Evolutionary conservation across 92 coral and sea anemone genomes (phyloP).

Genomic region (Siderastrea radians): DNA sequence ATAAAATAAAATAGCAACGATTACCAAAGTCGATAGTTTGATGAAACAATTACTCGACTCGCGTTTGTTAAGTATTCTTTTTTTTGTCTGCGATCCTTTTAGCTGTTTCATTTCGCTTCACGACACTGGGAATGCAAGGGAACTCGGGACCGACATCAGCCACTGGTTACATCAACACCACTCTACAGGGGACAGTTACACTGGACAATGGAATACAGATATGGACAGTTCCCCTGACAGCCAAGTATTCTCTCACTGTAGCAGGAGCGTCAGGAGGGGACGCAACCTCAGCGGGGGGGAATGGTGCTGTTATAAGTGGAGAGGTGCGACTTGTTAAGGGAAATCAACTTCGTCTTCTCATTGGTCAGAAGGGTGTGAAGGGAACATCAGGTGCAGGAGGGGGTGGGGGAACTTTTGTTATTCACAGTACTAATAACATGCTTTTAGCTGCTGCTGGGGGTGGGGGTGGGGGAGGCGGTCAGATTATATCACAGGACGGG

Average conservation of each 20-base stretch:
- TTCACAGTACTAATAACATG: slow-evolving; percentile 4
- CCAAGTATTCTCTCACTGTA: slow-evolving; percentile 43
- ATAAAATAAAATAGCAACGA: too few relatives aligned
- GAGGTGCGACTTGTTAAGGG: slow-evolving; percentile 43
- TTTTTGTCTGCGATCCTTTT: not conserved
- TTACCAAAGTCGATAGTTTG: too few relatives aligned
- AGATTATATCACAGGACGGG: slow-evolving; percentile 21
- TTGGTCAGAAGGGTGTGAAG: slow-evolving; percentile 66
- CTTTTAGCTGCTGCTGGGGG: slow-evolving; percentile 76
- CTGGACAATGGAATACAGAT: slow-evolving; percentile 62
- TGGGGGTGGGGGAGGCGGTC: slow-evolving; percentile 71
- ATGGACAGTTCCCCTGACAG: slow-evolving; percentile 76
- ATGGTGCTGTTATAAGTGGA: slow-evolving; percentile 57
- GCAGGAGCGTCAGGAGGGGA: slow-evolving; percentile 78
- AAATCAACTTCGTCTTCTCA: slow-evolving; percentile 42
- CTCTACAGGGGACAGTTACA: slow-evolving; percentile 46
- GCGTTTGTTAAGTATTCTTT: not conserved
- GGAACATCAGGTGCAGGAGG: slow-evolving; percentile 51
- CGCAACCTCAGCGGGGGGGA: slow-evolving; percentile 25
- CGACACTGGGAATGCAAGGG: slow-evolving; percentile 47
- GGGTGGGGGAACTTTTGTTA: slow-evolving; percentile 79
- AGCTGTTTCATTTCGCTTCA: slow-evolving; percentile 27
- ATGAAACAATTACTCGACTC: too few relatives aligned
- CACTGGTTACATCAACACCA: slow-evolving; percentile 52
- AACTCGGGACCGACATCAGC: slow-evolving; percentile 59